These are phyloP conservation scores for Alouatta palliata DNA, from an alignment of 2,113 vertebrate genomes.

Conservation along the genomic window DNA sequence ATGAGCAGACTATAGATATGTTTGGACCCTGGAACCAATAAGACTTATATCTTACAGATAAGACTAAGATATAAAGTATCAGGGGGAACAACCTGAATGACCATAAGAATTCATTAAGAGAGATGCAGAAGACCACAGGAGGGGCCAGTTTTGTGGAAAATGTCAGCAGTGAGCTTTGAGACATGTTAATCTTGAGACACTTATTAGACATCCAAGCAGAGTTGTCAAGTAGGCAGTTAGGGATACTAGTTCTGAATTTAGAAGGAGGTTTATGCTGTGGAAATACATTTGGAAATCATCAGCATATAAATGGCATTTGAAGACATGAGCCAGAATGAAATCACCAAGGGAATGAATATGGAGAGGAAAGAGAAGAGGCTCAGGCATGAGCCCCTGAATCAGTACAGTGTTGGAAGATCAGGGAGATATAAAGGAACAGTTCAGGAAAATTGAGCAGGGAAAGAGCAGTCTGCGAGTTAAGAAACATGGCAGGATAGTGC, in stretches of 20 bases:
- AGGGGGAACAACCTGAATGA: neutral
- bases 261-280: neutral
- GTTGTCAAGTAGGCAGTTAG: neutral
- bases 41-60: neutral
- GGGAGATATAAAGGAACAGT: neutral
- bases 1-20: neutral
- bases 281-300: neutral
- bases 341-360: neutral
- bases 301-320: neutral
- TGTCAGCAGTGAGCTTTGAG: neutral
- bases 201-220: neutral
- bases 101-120: neutral
- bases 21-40: neutral
- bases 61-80: neutral
- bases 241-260: neutral
- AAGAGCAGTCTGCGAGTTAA: neutral
- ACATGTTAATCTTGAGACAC: neutral
- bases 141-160: neutral
- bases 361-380: neutral
- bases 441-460: neutral
- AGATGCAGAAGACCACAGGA: neutral
- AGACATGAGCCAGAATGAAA: neutral
- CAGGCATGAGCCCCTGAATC: neutral
- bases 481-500: neutral
- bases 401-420: neutral